A percentile compares a stretch with the other conserved stretches of the same genome.
Conservation (phyloP, 1,140 invertebrate genomes). For the Trichonephila clavipes region DNA sequence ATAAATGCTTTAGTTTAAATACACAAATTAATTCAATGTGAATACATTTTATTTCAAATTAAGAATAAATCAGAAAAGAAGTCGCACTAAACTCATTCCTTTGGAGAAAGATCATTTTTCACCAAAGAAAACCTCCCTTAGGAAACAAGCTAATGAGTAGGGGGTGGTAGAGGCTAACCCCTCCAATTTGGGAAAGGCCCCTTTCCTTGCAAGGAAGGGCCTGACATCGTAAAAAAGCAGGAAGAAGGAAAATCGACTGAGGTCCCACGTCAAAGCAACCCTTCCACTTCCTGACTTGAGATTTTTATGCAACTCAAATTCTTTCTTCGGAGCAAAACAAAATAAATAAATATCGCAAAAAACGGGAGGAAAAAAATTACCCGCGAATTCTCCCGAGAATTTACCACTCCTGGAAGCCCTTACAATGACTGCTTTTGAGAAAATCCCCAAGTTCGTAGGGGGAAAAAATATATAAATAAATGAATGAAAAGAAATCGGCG, state of each 20-base stretch:
- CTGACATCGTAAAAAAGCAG: constrained; percentile 60
- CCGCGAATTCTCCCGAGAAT: constrained; percentile 67
- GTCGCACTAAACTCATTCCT: neutral
- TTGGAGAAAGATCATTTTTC: neutral
- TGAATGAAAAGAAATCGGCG: constrained; percentile 52
- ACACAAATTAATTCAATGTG: too few species aligned
- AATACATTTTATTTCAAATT: too few species aligned
- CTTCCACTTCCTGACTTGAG: constrained; percentile 72
- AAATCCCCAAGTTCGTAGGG: neutral
- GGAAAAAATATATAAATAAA: constrained; percentile 59
- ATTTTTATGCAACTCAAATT: constrained; percentile 73
- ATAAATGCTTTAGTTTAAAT: too few species aligned
- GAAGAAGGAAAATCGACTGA: constrained; percentile 67
- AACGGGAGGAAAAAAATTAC: constrained; percentile 64
- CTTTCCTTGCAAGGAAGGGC: neutral
- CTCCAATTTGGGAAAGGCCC: constrained; percentile 38
- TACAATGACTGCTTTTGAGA: constrained; percentile 35
- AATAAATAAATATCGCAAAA: constrained; percentile 7
- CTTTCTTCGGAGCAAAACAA: constrained; percentile 25
- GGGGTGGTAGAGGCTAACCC: neutral
- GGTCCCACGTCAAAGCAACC: constrained; percentile 66
- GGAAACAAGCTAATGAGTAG: neutral
- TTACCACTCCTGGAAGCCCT: constrained; percentile 57
- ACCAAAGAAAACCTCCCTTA: neutral
- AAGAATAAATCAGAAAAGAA: neutral